phyloP scores from a whole-genome alignment of 1,140 invertebrate species.

The Oryzaephilus surinamensis region DNA sequence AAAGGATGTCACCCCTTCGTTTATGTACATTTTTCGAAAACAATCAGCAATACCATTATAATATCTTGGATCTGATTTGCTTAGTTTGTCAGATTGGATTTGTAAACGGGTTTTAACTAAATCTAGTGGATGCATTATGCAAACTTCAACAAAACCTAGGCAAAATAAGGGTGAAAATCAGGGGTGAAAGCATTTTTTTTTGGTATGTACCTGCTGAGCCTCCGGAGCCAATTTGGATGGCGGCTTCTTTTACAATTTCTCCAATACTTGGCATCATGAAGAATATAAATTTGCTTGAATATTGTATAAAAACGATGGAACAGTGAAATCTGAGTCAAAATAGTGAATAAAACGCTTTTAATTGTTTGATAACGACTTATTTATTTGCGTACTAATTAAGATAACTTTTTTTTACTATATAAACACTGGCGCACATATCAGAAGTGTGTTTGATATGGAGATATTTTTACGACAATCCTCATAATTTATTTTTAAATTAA shows the following conservation, averaged over 20 bases:
- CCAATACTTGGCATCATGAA: conserved; percentile 41
- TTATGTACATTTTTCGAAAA: conserved; percentile 75
- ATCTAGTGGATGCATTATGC: conserved; percentile 92
- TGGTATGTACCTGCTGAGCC: conserved; percentile 62
- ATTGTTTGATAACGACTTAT: too few species aligned
- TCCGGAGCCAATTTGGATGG: conserved; percentile 76
- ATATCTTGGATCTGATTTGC: conserved; percentile 43
- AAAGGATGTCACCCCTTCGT: conserved; percentile 71
- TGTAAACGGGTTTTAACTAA: conserved; percentile 84
- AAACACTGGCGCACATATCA: too few species aligned
- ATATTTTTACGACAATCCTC: too few species aligned
- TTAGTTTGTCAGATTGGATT: conserved; percentile 43
- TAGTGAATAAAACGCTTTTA: too few species aligned
- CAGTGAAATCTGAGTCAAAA: too few species aligned
- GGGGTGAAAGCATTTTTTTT: background rate
- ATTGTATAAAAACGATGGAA: too few species aligned
- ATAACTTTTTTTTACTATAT: too few species aligned
- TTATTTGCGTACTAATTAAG: too few species aligned
- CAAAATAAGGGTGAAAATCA: conserved; percentile 1
- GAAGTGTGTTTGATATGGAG: too few species aligned
- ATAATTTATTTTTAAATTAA: too few species aligned
- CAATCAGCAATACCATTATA: conserved; percentile 78
- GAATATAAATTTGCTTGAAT: too few species aligned
- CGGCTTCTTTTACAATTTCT: conserved; percentile 54
- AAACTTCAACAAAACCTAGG: conserved; percentile 84